Conservation (phyloP, 2,797 vertebrate genomes). For the Chrosomus eos region DNA sequence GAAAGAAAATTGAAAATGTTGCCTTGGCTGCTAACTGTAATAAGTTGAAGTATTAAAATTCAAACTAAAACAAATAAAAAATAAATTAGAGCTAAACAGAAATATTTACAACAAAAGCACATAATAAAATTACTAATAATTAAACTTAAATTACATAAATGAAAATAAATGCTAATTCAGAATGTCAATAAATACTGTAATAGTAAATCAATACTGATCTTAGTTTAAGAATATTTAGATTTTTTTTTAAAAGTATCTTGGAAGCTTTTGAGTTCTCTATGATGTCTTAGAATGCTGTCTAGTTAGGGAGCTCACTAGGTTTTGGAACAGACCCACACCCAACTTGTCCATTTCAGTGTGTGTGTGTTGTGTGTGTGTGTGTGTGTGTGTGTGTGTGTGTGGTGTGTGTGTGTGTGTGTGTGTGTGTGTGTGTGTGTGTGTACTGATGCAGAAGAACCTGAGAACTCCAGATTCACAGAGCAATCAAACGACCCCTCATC, state of each 20-base stretch:
- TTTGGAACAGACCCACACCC: not conserved
- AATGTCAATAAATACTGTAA: not conserved
- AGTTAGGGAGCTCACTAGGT: not conserved
- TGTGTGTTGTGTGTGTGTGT: slow-evolving; percentile 6
- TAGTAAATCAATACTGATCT: not conserved
- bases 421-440: not conserved
- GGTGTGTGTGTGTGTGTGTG: slow-evolving; percentile 1
- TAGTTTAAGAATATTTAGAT: not conserved
- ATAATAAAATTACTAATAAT: not conserved
- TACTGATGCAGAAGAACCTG: slow-evolving; percentile 27
- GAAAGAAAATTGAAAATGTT: not conserved
- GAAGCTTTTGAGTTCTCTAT: slow-evolving; percentile 37
- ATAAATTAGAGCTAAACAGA: not conserved
- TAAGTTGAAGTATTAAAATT: not conserved
- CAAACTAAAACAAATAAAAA: not conserved
- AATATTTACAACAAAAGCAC: not conserved
- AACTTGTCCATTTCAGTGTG: not conserved
- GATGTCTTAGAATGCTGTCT: not conserved
- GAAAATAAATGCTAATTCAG: not conserved
- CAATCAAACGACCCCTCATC: slow-evolving; percentile 26
- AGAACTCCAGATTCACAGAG: slow-evolving; percentile 29
- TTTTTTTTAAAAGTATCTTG: not conserved
- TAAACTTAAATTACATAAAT: not conserved
- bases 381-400: not conserved
- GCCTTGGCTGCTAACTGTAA: not conserved